Conservation (phyloP, 1,140 invertebrate genomes). For the Trichoplusia ni region DNA sequence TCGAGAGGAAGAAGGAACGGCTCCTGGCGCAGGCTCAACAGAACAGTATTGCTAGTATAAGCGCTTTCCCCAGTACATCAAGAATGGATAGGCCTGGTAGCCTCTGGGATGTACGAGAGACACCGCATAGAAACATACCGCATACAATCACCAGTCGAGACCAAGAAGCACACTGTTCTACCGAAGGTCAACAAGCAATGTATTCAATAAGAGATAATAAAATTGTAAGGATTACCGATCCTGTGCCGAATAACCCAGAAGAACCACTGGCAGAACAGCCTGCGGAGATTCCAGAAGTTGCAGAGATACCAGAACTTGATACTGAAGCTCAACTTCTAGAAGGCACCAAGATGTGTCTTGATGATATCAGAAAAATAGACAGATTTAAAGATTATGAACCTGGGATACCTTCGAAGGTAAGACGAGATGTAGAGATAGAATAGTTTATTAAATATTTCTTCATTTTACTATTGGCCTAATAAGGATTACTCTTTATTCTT, state of each 20-base stretch:
- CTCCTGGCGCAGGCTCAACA: constrained; percentile 51
- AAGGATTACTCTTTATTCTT: too few relatives aligned
- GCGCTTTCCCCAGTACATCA: constrained; percentile 38
- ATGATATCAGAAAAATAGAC: constrained; percentile 73
- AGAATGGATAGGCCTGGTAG: constrained; percentile 49
- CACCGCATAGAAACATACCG: constrained; percentile 30
- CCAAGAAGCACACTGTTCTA: constrained; percentile 38
- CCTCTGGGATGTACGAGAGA: constrained; percentile 67
- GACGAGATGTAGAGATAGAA: too few relatives aligned
- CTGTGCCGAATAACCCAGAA: constrained; percentile 38
- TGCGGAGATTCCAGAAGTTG: constrained; percentile 70
- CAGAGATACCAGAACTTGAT: constrained; percentile 62
- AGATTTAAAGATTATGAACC: constrained; percentile 74
- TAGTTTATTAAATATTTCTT: neutral
- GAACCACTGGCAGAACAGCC: constrained; percentile 61
- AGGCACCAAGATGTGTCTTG: constrained; percentile 71
- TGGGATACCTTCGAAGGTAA: constrained; percentile 71
- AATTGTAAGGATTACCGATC: constrained; percentile 66
- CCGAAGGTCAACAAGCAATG: constrained; percentile 56
- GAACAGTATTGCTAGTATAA: constrained; percentile 37
- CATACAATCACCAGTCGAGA: constrained; percentile 6
- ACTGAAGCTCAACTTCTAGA: constrained; percentile 66
- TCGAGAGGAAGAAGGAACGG: constrained; percentile 66
- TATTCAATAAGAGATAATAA: constrained; percentile 71
- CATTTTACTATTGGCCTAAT: neutral